These are phyloP conservation scores for Gymnogyps californianus DNA, from an alignment of 2,113 vertebrate genomes.

Conservation along the genomic window DNA sequence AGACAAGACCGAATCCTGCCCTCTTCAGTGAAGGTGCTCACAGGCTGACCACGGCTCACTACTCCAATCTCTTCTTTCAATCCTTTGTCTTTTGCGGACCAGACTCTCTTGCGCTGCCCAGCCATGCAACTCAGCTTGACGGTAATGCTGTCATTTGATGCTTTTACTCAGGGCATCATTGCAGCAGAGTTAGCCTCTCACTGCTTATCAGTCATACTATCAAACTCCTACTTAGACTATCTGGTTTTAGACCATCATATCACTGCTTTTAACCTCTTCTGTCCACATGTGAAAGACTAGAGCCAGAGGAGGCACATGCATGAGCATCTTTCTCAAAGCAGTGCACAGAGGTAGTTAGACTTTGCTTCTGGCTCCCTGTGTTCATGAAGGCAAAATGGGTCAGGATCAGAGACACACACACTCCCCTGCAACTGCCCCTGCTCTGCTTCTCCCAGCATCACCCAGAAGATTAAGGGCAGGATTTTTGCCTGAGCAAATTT, in stretches of 20 bases:
- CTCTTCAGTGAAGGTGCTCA: background rate
- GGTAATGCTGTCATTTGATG: background rate
- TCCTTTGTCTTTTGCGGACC: background rate
- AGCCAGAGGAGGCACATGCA: background rate
- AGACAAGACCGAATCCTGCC: background rate
- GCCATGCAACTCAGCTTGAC: fast-evolving
- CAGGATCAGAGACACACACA: background rate
- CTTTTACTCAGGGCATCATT: background rate
- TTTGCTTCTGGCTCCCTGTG: background rate
- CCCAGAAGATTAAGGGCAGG: background rate
- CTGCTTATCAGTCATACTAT: background rate
- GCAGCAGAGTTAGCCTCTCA: background rate
- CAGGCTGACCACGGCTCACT: background rate
- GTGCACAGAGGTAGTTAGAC: background rate
- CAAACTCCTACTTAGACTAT: background rate
- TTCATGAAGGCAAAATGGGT: background rate
- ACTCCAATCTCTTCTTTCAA: background rate
- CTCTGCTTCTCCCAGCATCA: background rate
- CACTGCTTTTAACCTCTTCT: background rate
- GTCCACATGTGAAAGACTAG: background rate
- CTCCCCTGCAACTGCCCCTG: background rate
- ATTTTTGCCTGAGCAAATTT: background rate
- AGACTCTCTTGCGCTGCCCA: background rate
- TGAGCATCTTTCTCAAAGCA: background rate
- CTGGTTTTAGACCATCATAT: background rate